Evolutionary conservation across 2,113 vertebrate species (phyloP).

Genomic region (Guaruba guarouba): DNA sequence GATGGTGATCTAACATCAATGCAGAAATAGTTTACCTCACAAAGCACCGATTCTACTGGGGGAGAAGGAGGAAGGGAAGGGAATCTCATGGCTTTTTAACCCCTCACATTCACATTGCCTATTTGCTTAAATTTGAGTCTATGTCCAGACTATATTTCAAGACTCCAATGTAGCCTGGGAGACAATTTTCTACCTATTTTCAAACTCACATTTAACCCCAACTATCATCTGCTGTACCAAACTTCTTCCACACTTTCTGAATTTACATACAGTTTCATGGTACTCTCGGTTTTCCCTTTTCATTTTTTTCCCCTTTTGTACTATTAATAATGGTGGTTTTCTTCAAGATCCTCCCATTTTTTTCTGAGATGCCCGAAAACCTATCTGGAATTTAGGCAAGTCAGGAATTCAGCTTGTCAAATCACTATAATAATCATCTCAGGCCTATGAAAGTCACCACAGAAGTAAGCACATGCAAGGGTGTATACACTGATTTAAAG

Average conservation of each 20-base stretch:
- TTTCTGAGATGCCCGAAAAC: neutral
- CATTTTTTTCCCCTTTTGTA: neutral
- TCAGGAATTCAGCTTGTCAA: neutral
- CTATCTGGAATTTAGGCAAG: neutral
- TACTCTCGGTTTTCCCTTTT: neutral
- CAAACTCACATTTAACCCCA: neutral
- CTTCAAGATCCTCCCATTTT: neutral
- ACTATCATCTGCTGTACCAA: neutral
- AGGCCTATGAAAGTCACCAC: neutral
- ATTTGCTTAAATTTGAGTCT: neutral
- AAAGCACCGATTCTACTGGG: neutral
- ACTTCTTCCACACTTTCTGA: neutral
- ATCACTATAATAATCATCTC: neutral
- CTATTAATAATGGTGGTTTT: neutral
- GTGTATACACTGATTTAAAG: neutral
- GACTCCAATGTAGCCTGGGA: neutral
- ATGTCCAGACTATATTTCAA: neutral
- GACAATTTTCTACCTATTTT: neutral
- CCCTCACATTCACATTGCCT: neutral
- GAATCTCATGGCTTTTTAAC: neutral
- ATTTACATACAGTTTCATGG: neutral
- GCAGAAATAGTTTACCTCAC: neutral
- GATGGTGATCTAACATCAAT: constrained; percentile 35
- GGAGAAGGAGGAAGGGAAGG: neutral
- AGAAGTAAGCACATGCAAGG: neutral